Evolutionary conservation across 2,888 invertebrate species (phyloP).

Genomic region (Cryptocephalus moraei): DNA sequence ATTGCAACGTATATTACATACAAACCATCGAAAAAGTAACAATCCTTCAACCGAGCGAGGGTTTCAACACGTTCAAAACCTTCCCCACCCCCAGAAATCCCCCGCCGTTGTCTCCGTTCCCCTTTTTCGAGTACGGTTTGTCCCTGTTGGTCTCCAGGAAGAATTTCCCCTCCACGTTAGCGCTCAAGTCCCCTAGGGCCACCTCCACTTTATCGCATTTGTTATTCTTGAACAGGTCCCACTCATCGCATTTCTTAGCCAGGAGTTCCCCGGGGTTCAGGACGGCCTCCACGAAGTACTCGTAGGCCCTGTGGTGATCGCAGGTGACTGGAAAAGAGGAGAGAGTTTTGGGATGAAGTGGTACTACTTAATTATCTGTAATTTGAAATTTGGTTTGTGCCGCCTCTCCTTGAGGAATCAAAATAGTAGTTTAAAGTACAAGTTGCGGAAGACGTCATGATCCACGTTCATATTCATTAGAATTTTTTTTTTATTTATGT

Average conservation of each 20-base stretch:
- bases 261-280: slow-evolving; percentile 19
- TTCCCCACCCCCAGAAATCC: neutral
- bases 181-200: slow-evolving; percentile 21
- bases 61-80: slow-evolving; percentile 3
- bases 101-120: neutral
- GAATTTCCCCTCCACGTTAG: slow-evolving; percentile 18
- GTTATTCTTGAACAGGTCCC: slow-evolving; percentile 13
- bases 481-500: no score
- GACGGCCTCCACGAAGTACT: slow-evolving; percentile 24
- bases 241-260: slow-evolving; percentile 19
- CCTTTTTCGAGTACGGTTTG: slow-evolving; percentile 17
- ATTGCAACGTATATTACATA: no score
- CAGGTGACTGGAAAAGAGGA: slow-evolving; percentile 21
- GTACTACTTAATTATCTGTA: no score
- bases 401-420: no score
- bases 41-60: neutral
- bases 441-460: no score
- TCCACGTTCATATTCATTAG: no score
- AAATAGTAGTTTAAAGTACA: no score
- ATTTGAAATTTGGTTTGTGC: no score
- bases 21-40: no score
- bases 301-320: slow-evolving; percentile 21
- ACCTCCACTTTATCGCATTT: slow-evolving; percentile 18
- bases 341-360: neutral
- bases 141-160: slow-evolving; percentile 25